Evolutionary conservation across 2,113 vertebrate genomes (phyloP).

Genomic region (Microtus richardsoni): DNA sequence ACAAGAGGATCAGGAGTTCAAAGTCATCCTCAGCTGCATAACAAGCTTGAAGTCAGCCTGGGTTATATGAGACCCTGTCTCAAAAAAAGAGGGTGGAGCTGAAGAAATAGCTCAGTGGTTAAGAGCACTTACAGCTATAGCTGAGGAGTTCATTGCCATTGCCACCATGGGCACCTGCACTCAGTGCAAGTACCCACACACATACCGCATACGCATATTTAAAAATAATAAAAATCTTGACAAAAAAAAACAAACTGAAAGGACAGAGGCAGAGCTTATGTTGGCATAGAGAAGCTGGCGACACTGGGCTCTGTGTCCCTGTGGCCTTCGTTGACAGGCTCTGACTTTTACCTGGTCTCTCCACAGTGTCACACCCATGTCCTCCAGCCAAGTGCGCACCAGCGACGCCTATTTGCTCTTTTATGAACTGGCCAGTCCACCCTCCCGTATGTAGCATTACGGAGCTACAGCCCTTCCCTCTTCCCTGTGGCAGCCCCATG

Average conservation of each 20-base stretch:
- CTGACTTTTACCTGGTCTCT: conserved; percentile 36
- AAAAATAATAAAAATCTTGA: neutral
- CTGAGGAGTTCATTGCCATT: neutral
- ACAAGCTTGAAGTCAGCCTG: neutral
- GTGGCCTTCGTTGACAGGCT: neutral
- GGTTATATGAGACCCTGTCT: neutral
- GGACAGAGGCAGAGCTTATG: neutral
- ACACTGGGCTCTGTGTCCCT: fast-evolving
- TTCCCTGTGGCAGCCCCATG: conserved; percentile 43
- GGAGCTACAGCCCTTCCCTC: conserved; percentile 38
- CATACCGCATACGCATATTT: neutral
- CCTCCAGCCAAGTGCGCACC: conserved; percentile 96
- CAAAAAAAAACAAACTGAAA: too few species aligned
- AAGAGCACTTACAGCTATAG: neutral
- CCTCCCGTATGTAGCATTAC: conserved; percentile 91
- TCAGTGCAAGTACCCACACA: neutral
- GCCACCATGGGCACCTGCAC: neutral
- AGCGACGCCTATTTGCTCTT: conserved; percentile 98
- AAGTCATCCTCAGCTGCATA: neutral
- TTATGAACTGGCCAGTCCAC: conserved; percentile 94
- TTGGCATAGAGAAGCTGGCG: neutral
- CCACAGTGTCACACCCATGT: conserved; percentile 95
- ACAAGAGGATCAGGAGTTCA: neutral
- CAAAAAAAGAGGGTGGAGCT: neutral
- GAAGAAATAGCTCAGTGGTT: neutral